Percentiles rank a stretch among this genome's conserved stretches.
Conservation (phyloP, 2,113 vertebrate species). For the Ramphastos sulfuratus region DNA sequence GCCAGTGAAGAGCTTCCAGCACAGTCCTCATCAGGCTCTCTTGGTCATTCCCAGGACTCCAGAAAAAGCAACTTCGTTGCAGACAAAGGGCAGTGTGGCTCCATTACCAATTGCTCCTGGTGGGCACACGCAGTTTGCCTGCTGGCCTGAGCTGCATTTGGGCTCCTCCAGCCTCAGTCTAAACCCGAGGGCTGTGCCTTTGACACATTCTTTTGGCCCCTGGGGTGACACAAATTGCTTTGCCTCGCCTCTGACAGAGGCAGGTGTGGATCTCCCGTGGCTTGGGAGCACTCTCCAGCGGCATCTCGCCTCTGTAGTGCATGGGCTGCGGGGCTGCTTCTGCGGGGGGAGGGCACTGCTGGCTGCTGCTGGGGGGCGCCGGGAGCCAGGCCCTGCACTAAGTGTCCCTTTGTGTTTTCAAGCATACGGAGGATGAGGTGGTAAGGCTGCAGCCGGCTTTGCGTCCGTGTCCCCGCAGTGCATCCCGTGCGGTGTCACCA, state of each 20-base stretch:
- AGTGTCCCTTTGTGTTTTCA: conserved; percentile 91
- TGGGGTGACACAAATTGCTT: background rate
- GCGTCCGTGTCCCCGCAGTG: conserved; percentile 68
- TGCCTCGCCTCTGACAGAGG: background rate
- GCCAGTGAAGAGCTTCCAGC: background rate
- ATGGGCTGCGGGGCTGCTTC: background rate
- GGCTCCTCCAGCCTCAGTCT: background rate
- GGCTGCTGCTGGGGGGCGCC: conserved; percentile 51
- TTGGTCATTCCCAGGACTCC: background rate
- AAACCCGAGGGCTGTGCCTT: background rate
- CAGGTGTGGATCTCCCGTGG: rapidly evolving
- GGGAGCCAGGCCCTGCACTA: conserved; percentile 74
- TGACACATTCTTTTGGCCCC: background rate
- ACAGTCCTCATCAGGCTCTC: background rate
- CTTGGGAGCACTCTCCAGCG: background rate
- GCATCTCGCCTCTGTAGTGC: background rate
- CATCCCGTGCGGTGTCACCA: conserved; percentile 59
- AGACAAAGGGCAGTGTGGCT: background rate
- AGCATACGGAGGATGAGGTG: conserved; percentile 94
- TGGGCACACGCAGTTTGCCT: rapidly evolving
- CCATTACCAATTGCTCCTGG: background rate
- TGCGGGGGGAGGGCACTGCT: background rate
- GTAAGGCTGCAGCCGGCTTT: conserved; percentile 84
- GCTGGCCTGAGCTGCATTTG: background rate
- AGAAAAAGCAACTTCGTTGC: background rate